Conservation (phyloP, 1,140 invertebrate genomes). For the Drosophila tsacasi region DNA sequence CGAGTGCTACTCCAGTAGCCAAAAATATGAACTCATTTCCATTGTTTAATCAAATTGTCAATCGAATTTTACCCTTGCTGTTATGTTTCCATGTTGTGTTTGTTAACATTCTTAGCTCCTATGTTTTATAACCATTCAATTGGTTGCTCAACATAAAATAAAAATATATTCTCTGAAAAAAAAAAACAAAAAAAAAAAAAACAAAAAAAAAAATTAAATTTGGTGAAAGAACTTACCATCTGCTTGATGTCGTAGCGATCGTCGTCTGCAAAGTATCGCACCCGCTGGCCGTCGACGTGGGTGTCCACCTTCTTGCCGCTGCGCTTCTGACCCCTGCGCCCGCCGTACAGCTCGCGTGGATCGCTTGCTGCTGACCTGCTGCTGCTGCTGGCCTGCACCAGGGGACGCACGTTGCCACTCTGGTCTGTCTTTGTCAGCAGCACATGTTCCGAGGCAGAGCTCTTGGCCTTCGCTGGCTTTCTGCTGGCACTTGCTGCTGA, state of each 20-base stretch:
- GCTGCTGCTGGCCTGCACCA: slow-evolving; percentile 68
- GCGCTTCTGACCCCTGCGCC: slow-evolving; percentile 84
- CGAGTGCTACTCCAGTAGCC: no score
- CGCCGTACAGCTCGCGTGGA: slow-evolving; percentile 59
- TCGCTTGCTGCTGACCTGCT: slow-evolving; percentile 38
- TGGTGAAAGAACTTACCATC: slow-evolving; percentile 92
- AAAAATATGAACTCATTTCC: no score
- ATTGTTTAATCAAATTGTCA: no score
- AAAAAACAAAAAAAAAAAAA: no score
- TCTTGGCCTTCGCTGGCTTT: slow-evolving; percentile 2
- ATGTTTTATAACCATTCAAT: no score
- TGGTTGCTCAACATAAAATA: no score
- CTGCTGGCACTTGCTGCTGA: background rate
- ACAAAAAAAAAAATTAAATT: no score
- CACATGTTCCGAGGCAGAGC: slow-evolving; percentile 85
- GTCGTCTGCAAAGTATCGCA: slow-evolving; percentile 95
- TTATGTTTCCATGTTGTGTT: no score
- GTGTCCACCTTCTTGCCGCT: slow-evolving; percentile 90
- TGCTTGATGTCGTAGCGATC: slow-evolving; percentile 94
- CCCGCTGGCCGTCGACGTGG: slow-evolving; percentile 90
- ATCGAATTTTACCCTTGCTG: no score
- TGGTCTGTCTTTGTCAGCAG: slow-evolving; percentile 90
- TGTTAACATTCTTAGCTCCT: no score
- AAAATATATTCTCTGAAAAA: no score
- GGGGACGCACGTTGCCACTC: slow-evolving; percentile 88